Evolutionary conservation across 53 echinoderm and acorn worm species (phyloP).

Genomic region (Pentamera pediparva): DNA sequence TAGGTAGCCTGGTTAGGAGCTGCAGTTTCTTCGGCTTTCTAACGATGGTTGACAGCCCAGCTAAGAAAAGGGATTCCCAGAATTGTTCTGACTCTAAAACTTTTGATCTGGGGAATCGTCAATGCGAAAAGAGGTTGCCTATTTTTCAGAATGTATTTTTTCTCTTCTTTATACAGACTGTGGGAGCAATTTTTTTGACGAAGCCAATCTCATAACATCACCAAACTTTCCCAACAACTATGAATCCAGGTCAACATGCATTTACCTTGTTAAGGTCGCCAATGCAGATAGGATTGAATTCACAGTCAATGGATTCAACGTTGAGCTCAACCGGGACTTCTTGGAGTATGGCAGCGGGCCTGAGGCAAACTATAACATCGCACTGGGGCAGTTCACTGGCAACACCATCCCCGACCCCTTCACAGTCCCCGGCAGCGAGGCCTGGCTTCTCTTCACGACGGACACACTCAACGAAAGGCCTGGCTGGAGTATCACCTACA

Average conservation of each 20-base stretch:
- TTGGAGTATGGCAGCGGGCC: conserved; percentile 55
- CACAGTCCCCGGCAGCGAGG: conserved; percentile 33
- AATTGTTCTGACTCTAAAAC: too few relatives aligned
- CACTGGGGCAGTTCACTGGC: conserved; percentile 42
- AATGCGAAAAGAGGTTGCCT: too few relatives aligned
- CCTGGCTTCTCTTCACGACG: conserved; percentile 66
- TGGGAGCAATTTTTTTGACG: conserved; percentile 43
- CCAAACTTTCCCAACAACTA: conserved; percentile 68
- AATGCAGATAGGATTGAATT: conserved; percentile 70
- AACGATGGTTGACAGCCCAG: too few relatives aligned
- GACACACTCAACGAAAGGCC: conserved; percentile 43
- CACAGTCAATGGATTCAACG: conserved; percentile 42
- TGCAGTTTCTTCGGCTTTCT: too few relatives aligned
- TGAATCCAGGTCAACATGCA: conserved; percentile 42
- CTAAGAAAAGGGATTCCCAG: too few relatives aligned
- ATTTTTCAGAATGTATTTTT: not conserved
- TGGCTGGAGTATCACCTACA: conserved; percentile 40
- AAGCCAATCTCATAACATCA: conserved; percentile 45
- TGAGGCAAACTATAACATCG: conserved; percentile 29
- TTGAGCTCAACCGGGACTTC: conserved; percentile 66
- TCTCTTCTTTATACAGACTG: conserved; percentile 9
- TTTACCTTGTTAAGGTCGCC: conserved; percentile 73
- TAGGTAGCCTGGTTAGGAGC: too few relatives aligned
- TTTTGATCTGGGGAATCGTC: too few relatives aligned
- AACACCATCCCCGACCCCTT: conserved; percentile 24